Base-by-base conservation (phyloP, 2,888 invertebrate genomes). In the Chloroclysta siterata region DNA sequence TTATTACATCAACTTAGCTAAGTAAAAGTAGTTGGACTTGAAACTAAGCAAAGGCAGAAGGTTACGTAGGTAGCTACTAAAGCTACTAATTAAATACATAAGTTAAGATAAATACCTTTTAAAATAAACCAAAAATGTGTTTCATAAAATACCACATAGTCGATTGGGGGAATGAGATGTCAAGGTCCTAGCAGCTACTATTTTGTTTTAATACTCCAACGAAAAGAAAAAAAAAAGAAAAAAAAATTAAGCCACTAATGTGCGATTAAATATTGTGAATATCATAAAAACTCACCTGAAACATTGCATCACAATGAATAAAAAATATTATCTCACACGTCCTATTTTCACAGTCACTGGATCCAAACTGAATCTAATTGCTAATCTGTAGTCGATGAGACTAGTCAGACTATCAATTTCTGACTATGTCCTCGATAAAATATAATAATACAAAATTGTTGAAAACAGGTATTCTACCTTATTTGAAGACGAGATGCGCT, bases 321-420 rank as follows among this genome's bases (percentile, higher is more conserved):
- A 70, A 73, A 71, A 70, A 70, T 48, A 10, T 10, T 60, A n/a
- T 22, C 44, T n/a, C 64, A 80, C 84, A 88, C 91, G 92, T 85
- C 89, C 67, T 75, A 68, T 73, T 74, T 80, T 69, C 90, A 87
- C 85, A 83, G 80, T 74, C 83, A 88, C 91, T 83, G 81, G 85
- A 78, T 78, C 72, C 75, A 78, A 83, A 92, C 91, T 92, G 88
- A 86, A 70, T 77, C 67, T 74, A 66, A 64, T 66, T 61, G 61
- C 63, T 76, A 74, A 77, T 71, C 74, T 66, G 52, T 63, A 14
- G 58, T 13, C 63, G 65, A 71, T 73, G 65, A 68, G 39, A 57
- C 66, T 63, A 71, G 59, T 67, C 50, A 29, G 47, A 61, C 72
- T 74, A 76, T 74, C 71, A 65, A 78, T 78, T 54, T 52, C 44